A percentile compares a stretch with the other conserved stretches of the same genome.
Conservation (phyloP, 2,888 invertebrate species). For the Chrysolina americana region DNA sequence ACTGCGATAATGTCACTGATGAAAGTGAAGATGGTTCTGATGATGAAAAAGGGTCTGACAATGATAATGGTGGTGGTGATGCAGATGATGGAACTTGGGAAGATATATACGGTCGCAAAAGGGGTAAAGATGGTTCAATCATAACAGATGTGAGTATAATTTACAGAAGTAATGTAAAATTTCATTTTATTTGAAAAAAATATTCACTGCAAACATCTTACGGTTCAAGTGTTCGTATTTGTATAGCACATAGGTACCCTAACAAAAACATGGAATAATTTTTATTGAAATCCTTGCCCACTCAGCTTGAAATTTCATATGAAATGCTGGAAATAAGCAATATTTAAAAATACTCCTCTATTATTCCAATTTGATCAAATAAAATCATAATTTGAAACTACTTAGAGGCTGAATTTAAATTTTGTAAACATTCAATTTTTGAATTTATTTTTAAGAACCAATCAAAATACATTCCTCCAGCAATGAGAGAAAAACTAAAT, state of each 20-base stretch:
- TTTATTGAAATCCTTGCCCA: too few relatives aligned
- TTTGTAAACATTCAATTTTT: too few relatives aligned
- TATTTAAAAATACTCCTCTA: too few relatives aligned
- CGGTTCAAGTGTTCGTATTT: too few relatives aligned
- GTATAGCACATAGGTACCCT: too few relatives aligned
- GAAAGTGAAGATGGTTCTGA: conserved; percentile 20
- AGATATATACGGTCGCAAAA: conserved; percentile 93
- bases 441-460: conserved; percentile 26
- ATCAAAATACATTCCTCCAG: conserved; percentile 88
- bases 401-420: too few relatives aligned
- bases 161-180: neutral
- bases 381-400: too few relatives aligned
- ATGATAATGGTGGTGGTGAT: conserved; percentile 45
- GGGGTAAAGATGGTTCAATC: conserved; percentile 83
- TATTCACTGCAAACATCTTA: neutral
- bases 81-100: conserved; percentile 77
- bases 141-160: conserved; percentile 74
- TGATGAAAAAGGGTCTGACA: conserved; percentile 41
- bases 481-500: conserved; percentile 75
- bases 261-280: too few relatives aligned
- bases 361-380: too few relatives aligned
- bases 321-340: too few relatives aligned
- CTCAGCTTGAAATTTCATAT: too few relatives aligned
- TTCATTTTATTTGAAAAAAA: conserved; percentile 2
- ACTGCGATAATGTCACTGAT: neutral